phyloP scores from a whole-genome alignment of 2,797 vertebrate species.

The Lagorchestes hirsutus region DNA sequence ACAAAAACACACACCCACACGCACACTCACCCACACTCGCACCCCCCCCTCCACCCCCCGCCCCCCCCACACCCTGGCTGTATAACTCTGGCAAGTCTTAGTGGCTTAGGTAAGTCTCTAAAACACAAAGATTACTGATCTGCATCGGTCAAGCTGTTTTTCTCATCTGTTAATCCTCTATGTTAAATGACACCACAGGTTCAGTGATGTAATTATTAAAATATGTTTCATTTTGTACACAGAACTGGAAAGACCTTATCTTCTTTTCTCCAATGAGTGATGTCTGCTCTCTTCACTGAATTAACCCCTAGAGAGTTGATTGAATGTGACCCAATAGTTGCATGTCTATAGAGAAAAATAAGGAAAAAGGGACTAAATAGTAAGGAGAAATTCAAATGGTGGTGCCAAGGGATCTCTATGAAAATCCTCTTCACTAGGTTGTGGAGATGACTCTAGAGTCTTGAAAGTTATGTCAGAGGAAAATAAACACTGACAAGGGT shows the following conservation, averaged over 20 bases:
- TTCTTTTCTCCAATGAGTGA: neutral
- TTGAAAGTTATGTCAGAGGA: neutral
- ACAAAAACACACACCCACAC: neutral
- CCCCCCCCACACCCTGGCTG: too few species aligned
- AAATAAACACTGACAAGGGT: neutral
- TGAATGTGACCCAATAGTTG: neutral
- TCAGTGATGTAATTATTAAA: neutral
- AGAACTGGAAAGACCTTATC: neutral
- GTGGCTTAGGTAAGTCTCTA: too few species aligned
- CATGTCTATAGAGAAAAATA: neutral
- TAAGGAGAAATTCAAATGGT: neutral
- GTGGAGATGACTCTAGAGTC: neutral
- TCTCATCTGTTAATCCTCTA: neutral
- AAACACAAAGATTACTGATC: neutral
- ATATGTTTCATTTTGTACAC: neutral
- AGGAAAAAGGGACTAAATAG: neutral
- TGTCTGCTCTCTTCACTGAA: neutral
- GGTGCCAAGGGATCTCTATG: neutral
- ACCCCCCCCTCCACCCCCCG: too few species aligned
- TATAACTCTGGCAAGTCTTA: too few species aligned
- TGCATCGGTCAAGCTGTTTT: neutral
- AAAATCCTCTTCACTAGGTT: neutral
- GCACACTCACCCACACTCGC: neutral
- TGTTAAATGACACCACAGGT: neutral
- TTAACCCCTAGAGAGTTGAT: neutral